Percentiles rank a stretch among this genome's conserved stretches.
Conservation (phyloP, 2,797 vertebrate species). For the Oreortyx pictus region DNA sequence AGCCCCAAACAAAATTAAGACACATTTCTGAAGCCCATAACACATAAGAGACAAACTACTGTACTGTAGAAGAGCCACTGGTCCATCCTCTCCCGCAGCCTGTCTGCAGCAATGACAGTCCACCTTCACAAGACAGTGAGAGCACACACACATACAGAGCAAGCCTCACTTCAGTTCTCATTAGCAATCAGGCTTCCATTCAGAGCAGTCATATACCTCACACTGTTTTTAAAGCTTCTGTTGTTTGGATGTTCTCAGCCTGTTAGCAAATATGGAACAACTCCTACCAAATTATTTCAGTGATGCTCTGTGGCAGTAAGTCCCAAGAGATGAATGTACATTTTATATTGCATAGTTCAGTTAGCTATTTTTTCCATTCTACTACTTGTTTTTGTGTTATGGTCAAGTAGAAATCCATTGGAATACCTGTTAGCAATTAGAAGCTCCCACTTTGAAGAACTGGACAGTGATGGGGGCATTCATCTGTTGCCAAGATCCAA, state of each 20-base stretch:
- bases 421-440: not conserved
- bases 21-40: not conserved
- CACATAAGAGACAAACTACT: not conserved
- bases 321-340: not conserved
- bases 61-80: not conserved
- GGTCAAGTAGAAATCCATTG: not conserved
- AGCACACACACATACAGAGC: accelerated
- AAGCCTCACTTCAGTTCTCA: not conserved
- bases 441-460: not conserved
- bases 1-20: slow-evolving; percentile 28
- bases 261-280: not conserved
- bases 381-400: not conserved
- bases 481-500: not conserved
- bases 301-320: not conserved
- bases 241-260: not conserved
- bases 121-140: not conserved
- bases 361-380: not conserved
- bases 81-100: not conserved
- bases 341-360: not conserved
- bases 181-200: not conserved
- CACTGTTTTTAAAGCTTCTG: not conserved
- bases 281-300: not conserved
- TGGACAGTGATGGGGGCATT: not conserved
- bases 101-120: not conserved
- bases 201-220: not conserved